Evolutionary conservation across 2,888 invertebrate genomes (phyloP), one percentile per base, ranked within the genome.

Genomic region (Athalia circularis): DNA sequence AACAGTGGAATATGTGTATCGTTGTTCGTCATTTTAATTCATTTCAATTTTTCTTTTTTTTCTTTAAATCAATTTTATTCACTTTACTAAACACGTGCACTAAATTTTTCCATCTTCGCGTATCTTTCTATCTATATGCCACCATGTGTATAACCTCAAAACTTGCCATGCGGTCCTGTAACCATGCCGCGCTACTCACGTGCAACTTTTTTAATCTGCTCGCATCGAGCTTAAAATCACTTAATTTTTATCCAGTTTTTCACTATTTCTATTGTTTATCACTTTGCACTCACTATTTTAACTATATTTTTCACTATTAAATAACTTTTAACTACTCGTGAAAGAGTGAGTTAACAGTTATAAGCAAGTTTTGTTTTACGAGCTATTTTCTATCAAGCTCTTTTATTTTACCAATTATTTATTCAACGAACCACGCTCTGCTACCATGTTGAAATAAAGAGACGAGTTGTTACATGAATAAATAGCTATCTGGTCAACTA

Each of bases 1-100:
- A 65, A 65, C 8, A 48, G 7, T 8, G 29, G 64, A 45, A 29
- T 29, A 29, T 29, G 29, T 29, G 29, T 29, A 0, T 29, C 29
- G 29, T 29, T 29, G 29, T 29, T 29, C 29, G 29, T 29, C 29
- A 64, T 64, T 45, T 64, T 64, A 11, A 64, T 64, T 61, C 15
- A 5, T n/a, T 61, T 3, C 61, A 61, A 3, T 61, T 61, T 61
- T 4, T 61, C 61, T 15, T 8, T 61, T 15, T 15, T 15, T 29
- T 29, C 29, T 83, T 83, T 13, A 83, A 29, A 3, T 84, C 76
- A 3, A 78, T 79, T 13, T 82, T 79, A 6, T 80, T 29, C 29
- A 29, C 29, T 2, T 29, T 29, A 29, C 29, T 29, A 29, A 29
- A 29, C 29, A 29, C 29, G 29, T 29, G 29, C 29, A 29, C 29